A percentile compares a stretch with the other conserved stretches of the same genome.
phyloP scores from a whole-genome alignment of 2,888 invertebrate species.

The Thymelicus lineola region DNA sequence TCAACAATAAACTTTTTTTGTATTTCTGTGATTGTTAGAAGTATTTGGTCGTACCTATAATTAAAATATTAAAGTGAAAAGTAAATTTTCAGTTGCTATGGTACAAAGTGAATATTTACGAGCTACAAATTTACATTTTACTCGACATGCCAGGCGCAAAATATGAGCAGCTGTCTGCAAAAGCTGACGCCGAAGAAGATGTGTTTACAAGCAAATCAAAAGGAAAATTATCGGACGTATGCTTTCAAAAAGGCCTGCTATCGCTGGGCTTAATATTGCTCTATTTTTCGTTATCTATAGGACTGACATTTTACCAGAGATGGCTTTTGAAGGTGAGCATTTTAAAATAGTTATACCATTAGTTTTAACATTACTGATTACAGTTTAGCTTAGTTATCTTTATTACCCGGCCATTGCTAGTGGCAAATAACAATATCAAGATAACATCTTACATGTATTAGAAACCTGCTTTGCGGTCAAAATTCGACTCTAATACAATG shows the following conservation, averaged over 20 bases:
- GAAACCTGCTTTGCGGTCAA: too few relatives aligned
- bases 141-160: constrained; percentile 71
- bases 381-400: too few relatives aligned
- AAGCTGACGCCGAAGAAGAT: constrained; percentile 70
- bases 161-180: constrained; percentile 79
- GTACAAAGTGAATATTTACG: constrained; percentile 53
- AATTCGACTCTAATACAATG: too few relatives aligned
- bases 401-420: too few relatives aligned
- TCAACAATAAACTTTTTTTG: neutral
- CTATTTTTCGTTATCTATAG: constrained; percentile 96
- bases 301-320: constrained; percentile 98
- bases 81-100: constrained; percentile 59
- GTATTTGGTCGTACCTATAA: neutral
- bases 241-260: constrained; percentile 70
- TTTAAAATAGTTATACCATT: neutral
- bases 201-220: constrained; percentile 68
- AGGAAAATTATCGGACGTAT: constrained; percentile 70
- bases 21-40: neutral
- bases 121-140: constrained; percentile 51
- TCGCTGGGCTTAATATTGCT: constrained; percentile 87
- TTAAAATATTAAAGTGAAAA: constrained; percentile 9
- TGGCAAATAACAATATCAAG: too few relatives aligned
- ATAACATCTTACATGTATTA: too few relatives aligned
- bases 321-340: constrained; percentile 91
- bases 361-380: too few relatives aligned